Base-by-base conservation (phyloP, 2,113 vertebrate genomes). In the Mirza zaza region DNA sequence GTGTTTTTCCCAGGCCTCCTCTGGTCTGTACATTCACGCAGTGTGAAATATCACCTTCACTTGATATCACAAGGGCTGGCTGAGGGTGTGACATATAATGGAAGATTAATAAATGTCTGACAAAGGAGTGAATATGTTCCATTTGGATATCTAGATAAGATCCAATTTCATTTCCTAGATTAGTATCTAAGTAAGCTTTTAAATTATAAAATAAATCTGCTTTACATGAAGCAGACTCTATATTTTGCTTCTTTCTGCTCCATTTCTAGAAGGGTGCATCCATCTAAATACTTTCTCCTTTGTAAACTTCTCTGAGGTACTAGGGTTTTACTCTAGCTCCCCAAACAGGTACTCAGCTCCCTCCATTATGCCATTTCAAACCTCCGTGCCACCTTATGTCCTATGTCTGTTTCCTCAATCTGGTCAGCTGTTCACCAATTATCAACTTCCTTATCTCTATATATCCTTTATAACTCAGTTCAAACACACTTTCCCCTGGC, bases 321-420 rank as follows among this genome's bases (percentile, higher is more conserved):
- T 27, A 42, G 27, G 4, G 23, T 25, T 73, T 79, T 61, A 34
- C 14, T 45, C 63, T n/a, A 8, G 36, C 8, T 68, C 3, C 36
- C 59, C 10, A 81, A 52, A 32, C 10, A 45, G 29, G 29, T 6
- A 4, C 32, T 61, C 34, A 55, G 14, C 13, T 39, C 42, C 39
- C 23, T 27, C 13, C 1, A 42, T 67, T 14, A 21, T 23, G 27
- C 21, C 11, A 13, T 77, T 86, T 71, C 48, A 25, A 79, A 17
- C 0, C 14, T 29, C 50, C 5, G 3, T n/a, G 8, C 10, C 18
- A 25, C 9, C 14, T 0, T 6, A 1, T 2, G 6, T 4, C 14
- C 0, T 6, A 1, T 5, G 6, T 4, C 25, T 61, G 3, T 39
- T 21, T 23, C 63, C 5, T 23, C 12, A 39, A 2, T 14, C 3